Percentiles rank a stretch among this genome's conserved stretches.
These are phyloP conservation scores for Apostichopus californicus DNA, from an alignment of 35 echinoderm and acorn worm genomes.

Conservation along the genomic window DNA sequence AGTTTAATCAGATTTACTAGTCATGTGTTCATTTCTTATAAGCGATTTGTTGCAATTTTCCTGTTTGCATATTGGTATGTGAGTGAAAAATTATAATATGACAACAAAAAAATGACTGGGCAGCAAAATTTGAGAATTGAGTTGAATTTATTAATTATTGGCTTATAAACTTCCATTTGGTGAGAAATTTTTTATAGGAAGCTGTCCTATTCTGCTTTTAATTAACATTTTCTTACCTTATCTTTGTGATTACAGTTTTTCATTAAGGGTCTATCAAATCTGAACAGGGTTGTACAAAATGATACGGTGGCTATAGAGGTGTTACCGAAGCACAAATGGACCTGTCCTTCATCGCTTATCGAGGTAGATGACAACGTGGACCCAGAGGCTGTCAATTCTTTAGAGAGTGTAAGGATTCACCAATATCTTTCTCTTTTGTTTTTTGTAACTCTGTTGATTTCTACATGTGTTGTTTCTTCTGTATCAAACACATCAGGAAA, in stretches of 20 bases:
- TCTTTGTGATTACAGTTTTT: conserved; percentile 72
- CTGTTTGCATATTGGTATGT: too few relatives aligned
- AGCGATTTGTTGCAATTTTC: too few relatives aligned
- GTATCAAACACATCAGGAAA: too few relatives aligned
- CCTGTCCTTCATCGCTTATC: conserved; percentile 85
- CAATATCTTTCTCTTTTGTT: background rate
- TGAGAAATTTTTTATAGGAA: too few relatives aligned
- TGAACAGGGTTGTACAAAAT: conserved; percentile 81
- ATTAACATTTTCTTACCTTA: background rate
- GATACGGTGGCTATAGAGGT: conserved; percentile 94
- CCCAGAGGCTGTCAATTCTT: conserved; percentile 68
- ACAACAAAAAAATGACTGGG: too few relatives aligned
- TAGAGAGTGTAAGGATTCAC: conserved; percentile 66
- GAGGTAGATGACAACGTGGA: conserved; percentile 81
- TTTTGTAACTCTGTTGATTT: background rate
- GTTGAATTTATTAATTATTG: too few relatives aligned
- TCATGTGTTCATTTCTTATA: too few relatives aligned
- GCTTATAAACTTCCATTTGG: too few relatives aligned
- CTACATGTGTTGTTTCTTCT: background rate
- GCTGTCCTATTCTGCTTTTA: too few relatives aligned
- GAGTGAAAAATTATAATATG: too few relatives aligned
- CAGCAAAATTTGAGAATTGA: too few relatives aligned
- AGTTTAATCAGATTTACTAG: too few relatives aligned
- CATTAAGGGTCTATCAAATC: conserved; percentile 91
- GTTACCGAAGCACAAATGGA: conserved; percentile 78